phyloP scores from a whole-genome alignment of 2,797 vertebrate species.

The Falco cherrug region DNA sequence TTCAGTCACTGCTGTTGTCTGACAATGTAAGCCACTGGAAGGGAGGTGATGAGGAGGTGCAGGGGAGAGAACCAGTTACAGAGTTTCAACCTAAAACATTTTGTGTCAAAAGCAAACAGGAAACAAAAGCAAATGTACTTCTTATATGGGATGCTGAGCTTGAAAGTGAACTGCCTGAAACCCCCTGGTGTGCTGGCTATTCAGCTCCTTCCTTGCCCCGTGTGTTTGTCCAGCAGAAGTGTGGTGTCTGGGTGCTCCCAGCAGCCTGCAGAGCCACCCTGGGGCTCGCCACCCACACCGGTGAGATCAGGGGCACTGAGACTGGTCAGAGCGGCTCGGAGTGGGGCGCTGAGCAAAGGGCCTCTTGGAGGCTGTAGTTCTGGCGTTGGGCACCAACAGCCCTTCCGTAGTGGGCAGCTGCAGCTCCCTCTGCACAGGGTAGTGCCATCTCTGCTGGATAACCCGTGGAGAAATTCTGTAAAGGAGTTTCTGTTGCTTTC shows the following conservation, averaged over 20 bases:
- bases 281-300: not conserved
- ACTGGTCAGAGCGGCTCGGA: not conserved
- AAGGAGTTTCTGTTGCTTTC: not conserved
- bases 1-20: not conserved
- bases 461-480: rapidly evolving
- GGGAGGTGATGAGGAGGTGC: not conserved
- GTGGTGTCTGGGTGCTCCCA: not conserved
- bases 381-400: rapidly evolving
- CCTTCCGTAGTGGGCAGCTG: not conserved
- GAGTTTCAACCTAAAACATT: not conserved
- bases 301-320: no score
- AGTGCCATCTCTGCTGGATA: rapidly evolving
- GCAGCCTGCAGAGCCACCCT: not conserved
- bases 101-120: not conserved
- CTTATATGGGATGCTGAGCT: rapidly evolving
- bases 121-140: no score
- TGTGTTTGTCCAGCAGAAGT: rapidly evolving
- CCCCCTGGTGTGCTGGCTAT: rapidly evolving
- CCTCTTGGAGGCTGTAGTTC: not conserved
- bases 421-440: rapidly evolving
- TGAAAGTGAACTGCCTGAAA: rapidly evolving
- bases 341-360: not conserved
- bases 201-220: not conserved
- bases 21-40: not conserved
- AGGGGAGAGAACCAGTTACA: not conserved